Evolutionary conservation across 1,140 invertebrate genomes (phyloP).

Genomic region (Reticulitermes speratus): DNA sequence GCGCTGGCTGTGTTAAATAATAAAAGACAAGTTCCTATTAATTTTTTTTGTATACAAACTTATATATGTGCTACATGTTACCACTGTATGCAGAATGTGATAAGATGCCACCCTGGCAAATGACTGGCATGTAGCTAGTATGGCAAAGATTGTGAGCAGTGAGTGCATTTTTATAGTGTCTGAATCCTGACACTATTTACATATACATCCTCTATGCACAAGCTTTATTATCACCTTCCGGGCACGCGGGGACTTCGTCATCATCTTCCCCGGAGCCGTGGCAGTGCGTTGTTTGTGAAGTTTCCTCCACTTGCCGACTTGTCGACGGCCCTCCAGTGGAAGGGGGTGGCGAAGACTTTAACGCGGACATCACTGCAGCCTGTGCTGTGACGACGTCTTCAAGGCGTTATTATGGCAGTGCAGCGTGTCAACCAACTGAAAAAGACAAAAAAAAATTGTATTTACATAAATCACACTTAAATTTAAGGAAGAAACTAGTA

Average conservation of each 20-base stretch:
- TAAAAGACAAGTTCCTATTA: no score
- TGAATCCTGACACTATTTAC: background rate
- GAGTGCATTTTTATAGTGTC: background rate
- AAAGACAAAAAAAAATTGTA: background rate
- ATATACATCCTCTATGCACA: background rate
- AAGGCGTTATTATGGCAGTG: background rate
- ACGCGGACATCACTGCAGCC: background rate
- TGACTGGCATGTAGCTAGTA: no score
- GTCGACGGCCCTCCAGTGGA: background rate
- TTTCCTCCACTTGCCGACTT: background rate
- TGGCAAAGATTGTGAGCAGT: background rate
- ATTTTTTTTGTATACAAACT: no score
- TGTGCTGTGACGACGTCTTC: background rate
- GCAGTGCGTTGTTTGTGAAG: background rate
- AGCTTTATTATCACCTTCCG: background rate
- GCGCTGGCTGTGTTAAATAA: background rate
- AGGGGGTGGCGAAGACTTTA: background rate
- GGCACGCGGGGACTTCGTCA: background rate
- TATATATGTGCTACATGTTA: no score
- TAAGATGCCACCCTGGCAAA: no score
- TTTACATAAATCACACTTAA: no score
- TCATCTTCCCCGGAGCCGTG: slow-evolving; percentile 1
- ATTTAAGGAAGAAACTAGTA: no score
- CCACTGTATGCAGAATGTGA: no score
- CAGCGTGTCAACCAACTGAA: background rate